Conservation (phyloP, 2,797 vertebrate genomes). For the Galagoides demidoff region DNA sequence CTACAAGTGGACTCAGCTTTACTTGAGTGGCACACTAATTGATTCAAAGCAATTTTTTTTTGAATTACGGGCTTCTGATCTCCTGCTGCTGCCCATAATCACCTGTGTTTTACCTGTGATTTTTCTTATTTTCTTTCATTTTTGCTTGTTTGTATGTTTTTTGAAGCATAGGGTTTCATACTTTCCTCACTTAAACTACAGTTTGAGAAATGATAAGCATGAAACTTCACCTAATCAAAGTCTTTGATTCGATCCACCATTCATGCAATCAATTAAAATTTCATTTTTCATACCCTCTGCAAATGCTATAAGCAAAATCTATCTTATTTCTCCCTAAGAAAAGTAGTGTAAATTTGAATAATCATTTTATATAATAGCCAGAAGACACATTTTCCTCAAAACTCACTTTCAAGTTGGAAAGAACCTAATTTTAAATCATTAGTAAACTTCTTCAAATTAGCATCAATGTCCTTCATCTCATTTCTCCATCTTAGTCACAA, state of each 20-base stretch:
- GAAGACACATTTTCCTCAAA: neutral
- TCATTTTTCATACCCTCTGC: neutral
- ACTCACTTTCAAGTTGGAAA: conserved; percentile 32
- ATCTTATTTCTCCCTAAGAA: neutral
- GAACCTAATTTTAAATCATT: conserved; percentile 41
- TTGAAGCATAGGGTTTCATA: neutral
- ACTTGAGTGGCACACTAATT: neutral
- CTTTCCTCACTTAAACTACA: neutral
- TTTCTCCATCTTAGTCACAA: conserved; percentile 20
- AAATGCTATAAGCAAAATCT: neutral
- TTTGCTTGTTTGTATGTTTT: neutral
- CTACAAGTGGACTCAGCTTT: neutral
- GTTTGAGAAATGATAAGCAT: neutral
- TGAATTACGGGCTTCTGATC: neutral
- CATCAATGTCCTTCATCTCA: neutral
- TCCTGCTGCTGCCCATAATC: neutral
- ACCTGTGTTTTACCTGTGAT: neutral
- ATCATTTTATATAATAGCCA: neutral
- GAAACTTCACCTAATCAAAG: neutral
- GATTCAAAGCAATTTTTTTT: neutral
- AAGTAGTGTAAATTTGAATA: neutral
- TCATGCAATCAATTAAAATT: neutral
- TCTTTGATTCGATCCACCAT: neutral
- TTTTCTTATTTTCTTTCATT: neutral
- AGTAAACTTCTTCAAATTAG: conserved; percentile 36